A percentile compares a stretch with the other conserved stretches of the same genome.
Evolutionary conservation across 2,888 invertebrate species (phyloP).

Genomic region (Andrena praecox): DNA sequence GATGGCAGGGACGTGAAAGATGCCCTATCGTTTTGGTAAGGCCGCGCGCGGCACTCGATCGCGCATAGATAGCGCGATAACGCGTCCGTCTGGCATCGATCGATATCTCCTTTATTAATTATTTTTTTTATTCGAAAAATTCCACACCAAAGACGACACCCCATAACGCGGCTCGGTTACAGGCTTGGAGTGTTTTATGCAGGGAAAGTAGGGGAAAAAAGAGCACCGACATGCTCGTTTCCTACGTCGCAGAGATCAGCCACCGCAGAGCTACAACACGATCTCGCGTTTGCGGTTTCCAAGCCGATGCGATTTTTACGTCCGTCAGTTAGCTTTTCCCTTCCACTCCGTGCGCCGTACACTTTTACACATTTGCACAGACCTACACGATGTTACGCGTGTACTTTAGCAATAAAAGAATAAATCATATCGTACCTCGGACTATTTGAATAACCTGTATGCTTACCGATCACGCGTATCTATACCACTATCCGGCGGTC

Average conservation of each 20-base stretch:
- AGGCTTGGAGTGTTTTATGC: neutral
- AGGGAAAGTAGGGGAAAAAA: neutral
- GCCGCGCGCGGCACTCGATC: slow-evolving; percentile 30
- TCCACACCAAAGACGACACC: neutral
- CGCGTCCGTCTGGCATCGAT: neutral
- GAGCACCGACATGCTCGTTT: slow-evolving; percentile 12
- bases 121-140: neutral
- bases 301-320: slow-evolving; percentile 12
- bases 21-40: slow-evolving; percentile 88
- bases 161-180: neutral
- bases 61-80: neutral
- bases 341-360: neutral
- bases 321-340: neutral
- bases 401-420: neutral
- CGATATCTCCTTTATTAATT: neutral
- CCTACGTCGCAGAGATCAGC: neutral
- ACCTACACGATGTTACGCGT: no score
- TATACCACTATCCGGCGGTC: neutral
- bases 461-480: neutral
- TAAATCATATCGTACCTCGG: neutral
- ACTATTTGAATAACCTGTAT: neutral
- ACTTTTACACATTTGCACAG: slow-evolving; percentile 10
- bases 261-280: slow-evolving; percentile 53
- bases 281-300: slow-evolving; percentile 55
- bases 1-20: slow-evolving; percentile 87